Percentiles rank a stretch among this genome's conserved stretches.
These are phyloP conservation scores for Magallana ariakensis DNA, from an alignment of 1,140 invertebrate genomes.

Conservation along the genomic window DNA sequence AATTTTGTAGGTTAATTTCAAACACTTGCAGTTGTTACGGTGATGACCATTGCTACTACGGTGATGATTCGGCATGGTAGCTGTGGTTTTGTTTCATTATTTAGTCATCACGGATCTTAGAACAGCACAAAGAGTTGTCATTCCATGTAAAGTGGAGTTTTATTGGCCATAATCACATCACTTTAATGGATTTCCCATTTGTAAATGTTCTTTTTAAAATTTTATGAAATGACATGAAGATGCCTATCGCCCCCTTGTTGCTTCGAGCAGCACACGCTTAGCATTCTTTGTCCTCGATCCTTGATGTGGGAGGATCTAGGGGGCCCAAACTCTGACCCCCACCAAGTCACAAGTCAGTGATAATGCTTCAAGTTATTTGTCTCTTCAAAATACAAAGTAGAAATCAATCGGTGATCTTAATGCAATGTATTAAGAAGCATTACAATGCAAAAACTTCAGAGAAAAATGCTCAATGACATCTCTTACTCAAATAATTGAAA, in stretches of 20 bases:
- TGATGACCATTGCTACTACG: no score
- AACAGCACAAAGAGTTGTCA: not conserved
- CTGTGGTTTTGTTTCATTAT: not conserved
- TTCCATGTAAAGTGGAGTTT: not conserved
- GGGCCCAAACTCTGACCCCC: not conserved
- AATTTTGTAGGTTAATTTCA: conserved; percentile 3
- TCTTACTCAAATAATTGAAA: no score
- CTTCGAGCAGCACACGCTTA: not conserved
- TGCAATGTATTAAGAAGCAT: not conserved
- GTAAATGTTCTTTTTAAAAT: conserved; percentile 17
- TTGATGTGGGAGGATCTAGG: not conserved
- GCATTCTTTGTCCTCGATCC: not conserved
- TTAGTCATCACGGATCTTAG: not conserved
- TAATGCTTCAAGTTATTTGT: not conserved
- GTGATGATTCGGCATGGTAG: no score
- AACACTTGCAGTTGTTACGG: not conserved
- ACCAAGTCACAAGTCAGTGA: no score
- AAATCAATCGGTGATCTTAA: conserved; percentile 10
- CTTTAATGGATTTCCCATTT: conserved; percentile 31
- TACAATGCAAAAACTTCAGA: no score
- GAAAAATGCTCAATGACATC: no score
- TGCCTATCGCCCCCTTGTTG: not conserved
- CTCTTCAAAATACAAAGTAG: not conserved
- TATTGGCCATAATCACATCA: not conserved
- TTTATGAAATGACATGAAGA: conserved; percentile 5